Evolutionary conservation across 2,113 vertebrate genomes (phyloP).

Genomic region (Rafetus swinhoei): DNA sequence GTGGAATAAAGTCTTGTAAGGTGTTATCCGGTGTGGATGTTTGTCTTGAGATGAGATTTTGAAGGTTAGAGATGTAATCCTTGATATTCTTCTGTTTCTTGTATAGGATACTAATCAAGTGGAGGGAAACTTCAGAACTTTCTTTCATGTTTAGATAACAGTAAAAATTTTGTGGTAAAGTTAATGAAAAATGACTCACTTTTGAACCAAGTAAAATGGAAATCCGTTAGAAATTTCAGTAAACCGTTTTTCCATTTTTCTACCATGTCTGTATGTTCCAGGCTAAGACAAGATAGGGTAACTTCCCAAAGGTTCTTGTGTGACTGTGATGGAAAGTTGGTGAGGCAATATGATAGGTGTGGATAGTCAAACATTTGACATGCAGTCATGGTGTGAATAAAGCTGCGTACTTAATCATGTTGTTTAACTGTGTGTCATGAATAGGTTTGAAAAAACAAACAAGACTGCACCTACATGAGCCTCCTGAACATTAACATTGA

Average conservation of each 20-base stretch:
- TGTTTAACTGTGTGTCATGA: conserved; percentile 14
- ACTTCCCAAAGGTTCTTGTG: not conserved
- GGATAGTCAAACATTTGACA: not conserved
- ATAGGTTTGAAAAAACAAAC: not conserved
- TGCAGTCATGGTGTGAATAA: conserved; percentile 33
- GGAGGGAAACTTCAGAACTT: too few relatives aligned
- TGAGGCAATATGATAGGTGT: not conserved
- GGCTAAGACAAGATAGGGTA: not conserved
- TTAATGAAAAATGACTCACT: not conserved
- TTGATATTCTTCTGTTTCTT: too few relatives aligned
- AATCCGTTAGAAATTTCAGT: not conserved
- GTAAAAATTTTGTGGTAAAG: not conserved
- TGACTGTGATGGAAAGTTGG: not conserved
- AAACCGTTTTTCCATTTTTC: not conserved
- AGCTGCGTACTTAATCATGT: not conserved
- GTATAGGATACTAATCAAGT: too few relatives aligned
- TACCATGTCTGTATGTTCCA: not conserved
- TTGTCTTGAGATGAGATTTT: too few relatives aligned
- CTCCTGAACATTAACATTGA: not conserved
- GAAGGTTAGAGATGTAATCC: too few relatives aligned
- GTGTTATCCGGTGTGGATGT: too few relatives aligned
- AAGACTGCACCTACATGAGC: not conserved
- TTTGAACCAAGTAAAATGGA: not conserved
- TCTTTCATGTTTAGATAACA: too few relatives aligned
- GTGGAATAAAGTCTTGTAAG: too few relatives aligned